Percentiles rank a stretch among this genome's conserved stretches.
Evolutionary conservation across 2,113 vertebrate species (phyloP).

Genomic region (Heterocephalus glaber): DNA sequence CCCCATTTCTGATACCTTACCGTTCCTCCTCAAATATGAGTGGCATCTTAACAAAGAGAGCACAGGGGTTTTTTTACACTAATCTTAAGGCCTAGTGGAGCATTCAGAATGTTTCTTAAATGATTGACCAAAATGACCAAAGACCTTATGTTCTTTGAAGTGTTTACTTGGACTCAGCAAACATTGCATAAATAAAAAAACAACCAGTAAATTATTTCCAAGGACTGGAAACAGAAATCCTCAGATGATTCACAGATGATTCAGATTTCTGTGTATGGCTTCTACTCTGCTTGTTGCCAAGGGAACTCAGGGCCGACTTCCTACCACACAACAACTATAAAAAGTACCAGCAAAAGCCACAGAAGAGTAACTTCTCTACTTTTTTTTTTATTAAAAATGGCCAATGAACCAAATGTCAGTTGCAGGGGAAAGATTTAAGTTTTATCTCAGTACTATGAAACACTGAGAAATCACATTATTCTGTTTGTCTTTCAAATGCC

Average conservation of each 20-base stretch:
- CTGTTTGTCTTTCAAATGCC: neutral
- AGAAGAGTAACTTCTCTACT: slow-evolving; percentile 74
- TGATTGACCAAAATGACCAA: slow-evolving; percentile 12
- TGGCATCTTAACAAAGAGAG: neutral
- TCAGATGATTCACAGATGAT: slow-evolving; percentile 84
- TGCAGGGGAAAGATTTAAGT: neutral
- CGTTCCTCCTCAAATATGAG: neutral
- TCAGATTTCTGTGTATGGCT: slow-evolving; percentile 82
- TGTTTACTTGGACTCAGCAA: slow-evolving; percentile 36
- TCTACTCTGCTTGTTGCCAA: slow-evolving; percentile 80
- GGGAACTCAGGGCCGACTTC: slow-evolving; percentile 84
- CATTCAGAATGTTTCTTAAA: slow-evolving; percentile 34
- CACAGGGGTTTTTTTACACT: no score
- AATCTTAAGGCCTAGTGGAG: neutral
- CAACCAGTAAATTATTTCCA: slow-evolving; percentile 74
- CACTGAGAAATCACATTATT: neutral
- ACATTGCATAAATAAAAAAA: slow-evolving; percentile 45
- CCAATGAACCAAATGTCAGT: slow-evolving; percentile 58
- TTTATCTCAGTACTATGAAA: neutral
- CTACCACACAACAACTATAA: slow-evolving; percentile 80
- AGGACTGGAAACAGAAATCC: slow-evolving; percentile 80
- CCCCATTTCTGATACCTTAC: neutral
- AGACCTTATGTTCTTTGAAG: neutral
- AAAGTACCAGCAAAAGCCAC: slow-evolving; percentile 81
- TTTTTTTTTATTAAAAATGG: slow-evolving; percentile 53